phyloP scores from a whole-genome alignment of 2,888 invertebrate genomes.

The Bruchidius siliquastri region DNA sequence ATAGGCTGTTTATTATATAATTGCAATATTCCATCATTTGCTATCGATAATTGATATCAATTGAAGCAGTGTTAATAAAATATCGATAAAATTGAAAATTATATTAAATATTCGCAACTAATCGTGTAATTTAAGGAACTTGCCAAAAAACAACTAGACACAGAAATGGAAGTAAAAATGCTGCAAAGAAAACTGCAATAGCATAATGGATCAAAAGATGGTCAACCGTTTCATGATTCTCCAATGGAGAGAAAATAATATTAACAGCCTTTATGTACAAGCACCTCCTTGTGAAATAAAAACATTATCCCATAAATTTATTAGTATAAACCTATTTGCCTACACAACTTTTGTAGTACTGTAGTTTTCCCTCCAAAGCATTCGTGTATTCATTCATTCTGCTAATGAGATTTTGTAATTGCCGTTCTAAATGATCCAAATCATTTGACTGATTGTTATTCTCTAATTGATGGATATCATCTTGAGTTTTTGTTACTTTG shows the following conservation, averaged over 20 bases:
- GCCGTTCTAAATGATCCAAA: conserved; percentile 54
- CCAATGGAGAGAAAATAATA: neutral
- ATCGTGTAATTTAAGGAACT: too few relatives aligned
- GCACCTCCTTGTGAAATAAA: neutral
- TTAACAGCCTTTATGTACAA: neutral
- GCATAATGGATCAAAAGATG: neutral
- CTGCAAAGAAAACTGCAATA: neutral
- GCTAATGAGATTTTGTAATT: conserved; percentile 57
- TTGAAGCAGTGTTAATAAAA: too few relatives aligned
- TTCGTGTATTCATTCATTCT: conserved; percentile 60
- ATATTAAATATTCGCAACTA: too few relatives aligned
- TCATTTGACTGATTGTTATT: conserved; percentile 36
- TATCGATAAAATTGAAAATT: too few relatives aligned
- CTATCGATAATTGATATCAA: too few relatives aligned
- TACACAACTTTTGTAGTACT: conserved; percentile 52
- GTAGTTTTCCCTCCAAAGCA: conserved; percentile 58
- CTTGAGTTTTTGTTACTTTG: conserved; percentile 39
- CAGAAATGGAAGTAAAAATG: neutral
- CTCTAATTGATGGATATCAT: conserved; percentile 38
- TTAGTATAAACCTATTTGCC: neutral
- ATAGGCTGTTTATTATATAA: neutral
- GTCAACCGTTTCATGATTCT: neutral
- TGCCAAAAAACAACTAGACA: neutral
- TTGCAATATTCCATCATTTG: too few relatives aligned
- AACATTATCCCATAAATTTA: neutral